Conservation (phyloP, 2,113 vertebrate species). For the Aphelocoma coerulescens region DNA sequence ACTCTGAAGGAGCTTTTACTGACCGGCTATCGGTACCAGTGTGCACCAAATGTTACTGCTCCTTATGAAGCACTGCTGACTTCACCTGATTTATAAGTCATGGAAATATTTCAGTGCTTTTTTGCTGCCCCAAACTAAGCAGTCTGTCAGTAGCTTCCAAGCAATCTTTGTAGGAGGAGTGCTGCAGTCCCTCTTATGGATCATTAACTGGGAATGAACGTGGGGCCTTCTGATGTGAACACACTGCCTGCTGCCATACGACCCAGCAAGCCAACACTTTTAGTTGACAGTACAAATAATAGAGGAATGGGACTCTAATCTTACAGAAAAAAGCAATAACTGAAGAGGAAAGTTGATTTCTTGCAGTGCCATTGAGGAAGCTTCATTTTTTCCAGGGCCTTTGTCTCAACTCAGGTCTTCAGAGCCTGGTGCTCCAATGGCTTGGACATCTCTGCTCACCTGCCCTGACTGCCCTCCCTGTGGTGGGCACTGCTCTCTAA, state of each 20-base stretch:
- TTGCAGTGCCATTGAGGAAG: background rate
- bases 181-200: background rate
- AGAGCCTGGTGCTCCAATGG: background rate
- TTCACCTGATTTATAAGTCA: background rate
- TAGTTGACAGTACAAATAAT: background rate
- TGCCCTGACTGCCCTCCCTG: background rate
- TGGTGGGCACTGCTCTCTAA: background rate
- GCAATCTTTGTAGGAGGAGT: background rate
- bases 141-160: background rate
- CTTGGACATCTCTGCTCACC: background rate
- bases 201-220: constrained; percentile 27
- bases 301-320: background rate
- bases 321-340: background rate
- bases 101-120: background rate
- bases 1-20: background rate
- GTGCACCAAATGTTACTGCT: background rate
- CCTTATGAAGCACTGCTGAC: background rate
- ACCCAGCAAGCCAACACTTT: background rate
- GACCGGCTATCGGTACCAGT: background rate
- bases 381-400: background rate
- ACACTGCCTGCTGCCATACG: rapidly evolving
- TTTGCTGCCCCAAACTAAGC: background rate
- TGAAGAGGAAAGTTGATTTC: background rate
- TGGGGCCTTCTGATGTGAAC: background rate
- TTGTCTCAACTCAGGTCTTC: background rate